A percentile compares a stretch with the other conserved stretches of the same genome.
phyloP scores from a whole-genome alignment of 2,888 invertebrate species.

The Chironomus tentans region DNA sequence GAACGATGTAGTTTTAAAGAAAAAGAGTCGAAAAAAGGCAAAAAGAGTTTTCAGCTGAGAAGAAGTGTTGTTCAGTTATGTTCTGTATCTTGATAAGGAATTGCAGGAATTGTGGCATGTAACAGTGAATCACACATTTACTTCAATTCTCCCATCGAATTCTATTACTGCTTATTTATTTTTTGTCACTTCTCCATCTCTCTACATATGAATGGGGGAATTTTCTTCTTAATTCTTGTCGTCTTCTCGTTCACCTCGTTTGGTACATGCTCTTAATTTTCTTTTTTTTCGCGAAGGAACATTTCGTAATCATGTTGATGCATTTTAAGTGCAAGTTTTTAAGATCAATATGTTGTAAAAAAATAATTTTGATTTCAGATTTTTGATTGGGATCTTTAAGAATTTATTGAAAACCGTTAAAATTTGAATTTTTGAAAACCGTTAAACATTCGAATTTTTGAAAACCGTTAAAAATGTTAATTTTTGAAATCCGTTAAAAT shows the following conservation, averaged over 20 bases:
- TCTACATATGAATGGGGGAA: background rate
- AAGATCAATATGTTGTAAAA: too few species aligned
- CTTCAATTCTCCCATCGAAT: background rate
- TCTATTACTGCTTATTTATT: background rate
- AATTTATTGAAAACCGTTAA: too few species aligned
- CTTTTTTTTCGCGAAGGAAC: too few species aligned
- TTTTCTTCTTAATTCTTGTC: background rate
- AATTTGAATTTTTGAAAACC: too few species aligned
- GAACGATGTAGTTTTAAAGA: background rate
- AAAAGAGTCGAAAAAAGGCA: background rate
- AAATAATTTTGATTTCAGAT: too few species aligned
- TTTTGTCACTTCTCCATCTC: conserved; percentile 2
- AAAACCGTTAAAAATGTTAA: background rate
- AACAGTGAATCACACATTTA: conserved; percentile 1
- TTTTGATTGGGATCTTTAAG: too few species aligned
- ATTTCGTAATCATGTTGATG: too few species aligned
- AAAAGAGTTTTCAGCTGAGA: background rate
- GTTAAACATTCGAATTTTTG: too few species aligned
- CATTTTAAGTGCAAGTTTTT: too few species aligned
- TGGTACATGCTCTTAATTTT: too few species aligned
- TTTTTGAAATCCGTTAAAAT: background rate
- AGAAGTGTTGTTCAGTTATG: background rate
- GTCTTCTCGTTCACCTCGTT: background rate
- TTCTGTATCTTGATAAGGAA: background rate
- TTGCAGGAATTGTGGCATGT: conserved; percentile 5